Percentiles rank a stretch among this genome's conserved stretches.
phyloP scores from a whole-genome alignment of 2,888 invertebrate species.

The Muschampia plurimacula region DNA sequence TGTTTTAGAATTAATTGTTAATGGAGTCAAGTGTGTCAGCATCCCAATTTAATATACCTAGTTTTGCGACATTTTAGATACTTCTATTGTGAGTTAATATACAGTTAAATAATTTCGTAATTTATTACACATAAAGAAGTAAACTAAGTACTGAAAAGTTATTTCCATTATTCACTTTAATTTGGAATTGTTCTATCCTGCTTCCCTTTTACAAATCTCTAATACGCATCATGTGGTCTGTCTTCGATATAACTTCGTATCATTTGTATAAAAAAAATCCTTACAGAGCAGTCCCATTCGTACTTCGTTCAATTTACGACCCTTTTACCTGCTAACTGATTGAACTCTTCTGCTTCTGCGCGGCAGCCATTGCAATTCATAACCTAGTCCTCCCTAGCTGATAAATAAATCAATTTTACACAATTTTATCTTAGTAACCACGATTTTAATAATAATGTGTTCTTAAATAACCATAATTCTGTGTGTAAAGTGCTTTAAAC shows the following conservation, averaged over 20 bases:
- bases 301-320: slow-evolving; percentile 45
- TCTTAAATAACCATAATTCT: slow-evolving; percentile 16
- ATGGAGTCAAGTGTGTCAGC: too few relatives aligned
- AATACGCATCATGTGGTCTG: slow-evolving; percentile 27
- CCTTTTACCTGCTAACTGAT: slow-evolving; percentile 53
- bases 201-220: too few relatives aligned
- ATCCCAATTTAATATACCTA: too few relatives aligned
- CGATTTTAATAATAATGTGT: slow-evolving; percentile 31
- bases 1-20: too few relatives aligned
- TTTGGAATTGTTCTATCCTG: too few relatives aligned
- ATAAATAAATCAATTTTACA: slow-evolving; percentile 38
- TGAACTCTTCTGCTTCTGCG: slow-evolving; percentile 69
- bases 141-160: too few relatives aligned
- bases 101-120: too few relatives aligned
- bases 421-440: slow-evolving; percentile 26
- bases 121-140: too few relatives aligned
- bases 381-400: slow-evolving; percentile 61
- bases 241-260: background rate
- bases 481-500: slow-evolving; percentile 32
- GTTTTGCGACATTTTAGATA: too few relatives aligned
- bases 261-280: background rate
- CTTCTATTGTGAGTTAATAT: too few relatives aligned
- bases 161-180: background rate
- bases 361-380: slow-evolving; percentile 70
- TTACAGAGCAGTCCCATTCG: slow-evolving; percentile 13